phyloP scores from a whole-genome alignment of 2,113 vertebrate species.

The Xyrauchen texanus region DNA sequence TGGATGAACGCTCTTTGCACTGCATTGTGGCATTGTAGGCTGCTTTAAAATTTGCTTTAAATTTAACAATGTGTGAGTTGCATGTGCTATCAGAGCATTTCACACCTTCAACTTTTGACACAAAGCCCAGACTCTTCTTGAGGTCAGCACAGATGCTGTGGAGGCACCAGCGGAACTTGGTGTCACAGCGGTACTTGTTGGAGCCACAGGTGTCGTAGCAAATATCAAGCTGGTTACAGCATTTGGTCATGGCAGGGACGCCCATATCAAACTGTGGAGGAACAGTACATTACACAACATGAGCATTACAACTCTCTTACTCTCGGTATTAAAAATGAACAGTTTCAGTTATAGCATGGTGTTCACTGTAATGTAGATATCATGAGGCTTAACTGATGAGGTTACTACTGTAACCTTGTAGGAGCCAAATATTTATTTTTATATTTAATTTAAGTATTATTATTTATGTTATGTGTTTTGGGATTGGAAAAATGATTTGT shows the following conservation, averaged over 20 bases:
- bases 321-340: neutral
- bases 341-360: neutral
- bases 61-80: neutral
- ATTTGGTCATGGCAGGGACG: constrained; percentile 96
- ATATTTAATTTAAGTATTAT: too few relatives aligned
- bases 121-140: constrained; percentile 91
- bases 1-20: too few relatives aligned
- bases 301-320: neutral
- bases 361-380: neutral
- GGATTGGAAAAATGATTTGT: too few relatives aligned
- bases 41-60: too few relatives aligned
- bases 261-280: constrained; percentile 85
- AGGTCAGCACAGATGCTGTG: constrained; percentile 91
- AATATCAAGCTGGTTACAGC: constrained; percentile 89
- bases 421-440: too few relatives aligned
- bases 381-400: too few relatives aligned
- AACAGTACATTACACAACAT: constrained; percentile 36
- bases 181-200: constrained; percentile 90
- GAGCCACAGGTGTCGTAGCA: constrained; percentile 94
- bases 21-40: too few relatives aligned
- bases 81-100: neutral
- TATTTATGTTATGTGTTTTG: too few relatives aligned
- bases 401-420: too few relatives aligned
- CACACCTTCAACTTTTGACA: constrained; percentile 91
- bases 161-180: constrained; percentile 90